These are phyloP conservation scores for Eilema griseolum DNA, from an alignment of 2,888 invertebrate genomes.

Conservation along the genomic window DNA sequence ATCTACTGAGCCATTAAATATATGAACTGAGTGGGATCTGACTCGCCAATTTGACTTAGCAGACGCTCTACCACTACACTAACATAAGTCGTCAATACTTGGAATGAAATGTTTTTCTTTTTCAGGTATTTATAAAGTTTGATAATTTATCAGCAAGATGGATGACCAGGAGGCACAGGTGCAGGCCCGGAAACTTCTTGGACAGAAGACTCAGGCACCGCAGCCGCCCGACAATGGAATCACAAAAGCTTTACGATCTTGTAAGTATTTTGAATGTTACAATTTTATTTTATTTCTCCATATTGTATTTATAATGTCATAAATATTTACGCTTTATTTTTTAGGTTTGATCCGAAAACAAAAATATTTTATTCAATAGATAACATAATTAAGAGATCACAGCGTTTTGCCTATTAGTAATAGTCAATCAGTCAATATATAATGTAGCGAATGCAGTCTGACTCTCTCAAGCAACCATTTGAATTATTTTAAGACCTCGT, in stretches of 20 bases:
- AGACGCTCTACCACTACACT: background rate
- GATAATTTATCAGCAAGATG: slow-evolving; percentile 49
- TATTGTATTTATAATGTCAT: no score
- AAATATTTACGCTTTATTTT: no score
- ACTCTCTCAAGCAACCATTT: no score
- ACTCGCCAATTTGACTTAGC: background rate
- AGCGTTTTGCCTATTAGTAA: no score
- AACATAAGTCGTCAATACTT: background rate
- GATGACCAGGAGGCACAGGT: slow-evolving; percentile 70
- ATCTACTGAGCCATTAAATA: no score
- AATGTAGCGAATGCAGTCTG: no score
- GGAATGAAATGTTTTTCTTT: background rate
- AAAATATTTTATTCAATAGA: no score
- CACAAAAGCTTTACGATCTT: slow-evolving; percentile 73
- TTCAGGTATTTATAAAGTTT: background rate
- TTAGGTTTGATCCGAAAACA: no score
- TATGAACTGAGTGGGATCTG: background rate
- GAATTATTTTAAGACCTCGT: no score
- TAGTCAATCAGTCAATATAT: no score
- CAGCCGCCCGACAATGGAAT: slow-evolving; percentile 68
- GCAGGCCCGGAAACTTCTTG: slow-evolving; percentile 79
- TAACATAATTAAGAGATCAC: no score
- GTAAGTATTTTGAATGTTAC: slow-evolving; percentile 62
- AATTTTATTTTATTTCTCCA: background rate
- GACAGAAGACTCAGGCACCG: slow-evolving; percentile 63